phyloP scores from a whole-genome alignment of 2,113 vertebrate genomes.

The Montifringilla adamsi region DNA sequence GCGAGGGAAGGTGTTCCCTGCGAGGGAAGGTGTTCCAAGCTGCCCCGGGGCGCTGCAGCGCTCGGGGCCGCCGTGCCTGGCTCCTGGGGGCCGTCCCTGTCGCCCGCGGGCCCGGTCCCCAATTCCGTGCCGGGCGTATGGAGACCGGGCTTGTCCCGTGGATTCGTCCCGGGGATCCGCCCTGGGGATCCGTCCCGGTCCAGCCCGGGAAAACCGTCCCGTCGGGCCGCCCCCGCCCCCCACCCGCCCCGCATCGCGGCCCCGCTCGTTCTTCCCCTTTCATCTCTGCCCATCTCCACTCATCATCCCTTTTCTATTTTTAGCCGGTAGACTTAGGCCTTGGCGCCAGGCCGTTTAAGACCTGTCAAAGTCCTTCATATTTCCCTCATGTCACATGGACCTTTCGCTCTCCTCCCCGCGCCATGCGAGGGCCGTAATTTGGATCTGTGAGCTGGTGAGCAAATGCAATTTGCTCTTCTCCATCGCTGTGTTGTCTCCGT shows the following conservation, averaged over 20 bases:
- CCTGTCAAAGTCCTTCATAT: slow-evolving; percentile 96
- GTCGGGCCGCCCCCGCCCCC: background rate
- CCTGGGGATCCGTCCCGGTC: background rate
- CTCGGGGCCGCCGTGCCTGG: background rate
- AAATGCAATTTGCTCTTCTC: slow-evolving; percentile 77
- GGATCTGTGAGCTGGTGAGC: slow-evolving; percentile 68
- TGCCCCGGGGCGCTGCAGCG: background rate
- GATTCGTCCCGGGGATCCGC: background rate
- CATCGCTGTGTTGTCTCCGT: slow-evolving; percentile 70
- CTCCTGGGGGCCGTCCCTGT: background rate
- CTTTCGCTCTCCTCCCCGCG: slow-evolving; percentile 76
- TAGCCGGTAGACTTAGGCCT: slow-evolving; percentile 87
- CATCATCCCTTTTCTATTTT: slow-evolving; percentile 88
- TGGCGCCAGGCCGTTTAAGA: slow-evolving; percentile 97
- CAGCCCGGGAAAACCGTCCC: background rate
- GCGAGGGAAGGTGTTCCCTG: no score
- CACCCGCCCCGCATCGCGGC: background rate
- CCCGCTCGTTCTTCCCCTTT: slow-evolving; percentile 74
- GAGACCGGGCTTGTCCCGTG: no score
- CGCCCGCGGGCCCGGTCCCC: background rate
- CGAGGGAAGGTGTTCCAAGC: background rate
- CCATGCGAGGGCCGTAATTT: slow-evolving; percentile 58
- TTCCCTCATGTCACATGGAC: slow-evolving; percentile 90
- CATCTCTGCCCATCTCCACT: slow-evolving; percentile 82
- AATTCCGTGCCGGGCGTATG: rapidly evolving